Conservation (phyloP, 1,140 invertebrate genomes). For the Atta colombica region DNA sequence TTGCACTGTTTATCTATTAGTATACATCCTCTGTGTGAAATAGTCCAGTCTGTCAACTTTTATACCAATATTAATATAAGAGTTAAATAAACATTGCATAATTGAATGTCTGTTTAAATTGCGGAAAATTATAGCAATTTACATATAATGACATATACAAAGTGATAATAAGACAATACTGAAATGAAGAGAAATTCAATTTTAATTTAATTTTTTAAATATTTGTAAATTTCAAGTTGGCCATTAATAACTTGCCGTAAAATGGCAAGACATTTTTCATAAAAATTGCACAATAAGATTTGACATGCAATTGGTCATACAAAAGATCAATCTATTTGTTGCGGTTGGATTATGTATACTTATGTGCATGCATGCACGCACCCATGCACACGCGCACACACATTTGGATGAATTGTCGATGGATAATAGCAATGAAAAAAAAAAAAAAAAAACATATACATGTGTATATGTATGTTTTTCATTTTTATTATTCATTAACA, state of each 20-base stretch:
- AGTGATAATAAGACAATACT: not conserved
- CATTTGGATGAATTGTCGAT: not conserved
- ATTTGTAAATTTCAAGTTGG: conserved; percentile 49
- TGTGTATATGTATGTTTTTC: not conserved
- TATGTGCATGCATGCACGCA: not conserved
- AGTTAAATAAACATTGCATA: not conserved
- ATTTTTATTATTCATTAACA: conserved; percentile 9
- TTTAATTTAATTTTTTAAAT: conserved; percentile 40
- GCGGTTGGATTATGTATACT: not conserved
- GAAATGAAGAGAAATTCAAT: conserved; percentile 25
- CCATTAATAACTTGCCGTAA: not conserved
- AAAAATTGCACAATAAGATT: conserved; percentile 59
- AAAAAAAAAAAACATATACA: too few species aligned
- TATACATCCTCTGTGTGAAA: not conserved
- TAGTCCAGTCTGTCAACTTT: not conserved
- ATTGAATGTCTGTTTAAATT: conserved; percentile 22
- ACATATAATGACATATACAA: conserved; percentile 1
- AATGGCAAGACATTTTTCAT: conserved; percentile 35
- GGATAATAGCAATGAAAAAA: not conserved
- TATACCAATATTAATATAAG: not conserved
- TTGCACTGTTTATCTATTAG: not conserved
- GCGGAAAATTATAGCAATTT: not conserved
- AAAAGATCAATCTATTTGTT: conserved; percentile 34
- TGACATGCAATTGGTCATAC: conserved; percentile 47
- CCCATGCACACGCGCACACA: not conserved